Evolutionary conservation across 2,888 invertebrate genomes (phyloP), one percentile per base, ranked within the genome.

Genomic region (Synergus laeviventris): DNA sequence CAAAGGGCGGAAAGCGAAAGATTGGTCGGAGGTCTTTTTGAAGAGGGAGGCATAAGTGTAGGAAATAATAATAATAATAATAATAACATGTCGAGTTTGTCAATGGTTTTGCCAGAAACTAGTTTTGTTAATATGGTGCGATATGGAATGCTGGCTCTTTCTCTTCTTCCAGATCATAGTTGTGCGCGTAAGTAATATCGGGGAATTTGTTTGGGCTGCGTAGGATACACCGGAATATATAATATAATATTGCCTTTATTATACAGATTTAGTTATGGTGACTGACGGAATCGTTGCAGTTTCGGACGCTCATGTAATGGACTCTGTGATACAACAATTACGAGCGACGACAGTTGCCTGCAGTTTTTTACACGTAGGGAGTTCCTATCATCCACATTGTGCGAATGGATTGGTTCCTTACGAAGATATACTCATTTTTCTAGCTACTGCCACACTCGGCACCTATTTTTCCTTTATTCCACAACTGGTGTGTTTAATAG

Each of bases 101-200:
- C 93, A 1, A 93, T 94, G 92, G 92, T 94, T 45, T 93, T 93
- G 73, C 94, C 95, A 4, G 95, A 95, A 89, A 93, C 93, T 39
- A 94, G 94, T 87, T 94, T 96, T 89, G 93, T 96, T 76, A 95
- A 95, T 91, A 94, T 96, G 93, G 90, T 96, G 54, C 91, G 95
- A 80, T 95, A 95, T 89, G 96, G 96, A 36, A 94, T 96, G 91
- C 91, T 96, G 79, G 95, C 95, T 5, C 91, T 95, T 74, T 94
- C 95, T 77, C 92, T 96, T 75, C 91, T 96, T 78, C 96, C 96
- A 16, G 95, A 95, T 87, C 94, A 95, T 88, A 95, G 95, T 84
- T 93, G 94, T 91, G 94, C 95, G 86, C 94, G 95, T 95, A 91
- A 91, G 93, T 91, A 76, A 12, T 18, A 54, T 9, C 18, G 4